Evolutionary conservation across 23 tunicate genomes (phyloP).

Genomic region (Halocynthia roretzi): DNA sequence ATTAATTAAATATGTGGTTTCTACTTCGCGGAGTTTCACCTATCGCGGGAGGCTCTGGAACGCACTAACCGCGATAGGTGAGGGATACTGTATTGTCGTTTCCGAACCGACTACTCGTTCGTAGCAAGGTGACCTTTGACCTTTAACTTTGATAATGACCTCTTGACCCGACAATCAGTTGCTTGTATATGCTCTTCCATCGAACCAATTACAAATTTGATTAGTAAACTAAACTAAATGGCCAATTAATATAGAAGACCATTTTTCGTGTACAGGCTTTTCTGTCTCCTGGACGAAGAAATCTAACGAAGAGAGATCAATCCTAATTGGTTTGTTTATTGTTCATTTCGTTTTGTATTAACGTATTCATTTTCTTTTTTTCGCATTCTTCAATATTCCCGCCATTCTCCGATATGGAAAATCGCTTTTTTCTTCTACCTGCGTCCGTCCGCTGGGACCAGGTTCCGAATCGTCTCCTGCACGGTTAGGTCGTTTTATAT

Average conservation of each 20-base stretch:
- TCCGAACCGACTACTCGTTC: too few species aligned
- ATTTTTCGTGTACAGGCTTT: conserved; percentile 61
- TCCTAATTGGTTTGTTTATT: conserved; percentile 56
- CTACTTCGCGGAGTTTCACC: too few species aligned
- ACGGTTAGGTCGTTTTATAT: not conserved
- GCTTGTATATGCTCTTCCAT: too few species aligned
- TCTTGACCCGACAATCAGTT: too few species aligned
- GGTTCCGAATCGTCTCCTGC: not conserved
- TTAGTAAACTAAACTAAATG: too few species aligned
- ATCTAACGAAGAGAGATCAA: conserved; percentile 58
- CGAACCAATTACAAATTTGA: too few species aligned
- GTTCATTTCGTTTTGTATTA: not conserved
- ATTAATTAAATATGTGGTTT: too few species aligned
- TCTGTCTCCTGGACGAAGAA: conserved; percentile 84
- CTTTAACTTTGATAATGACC: too few species aligned
- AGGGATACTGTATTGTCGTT: conserved; percentile 1
- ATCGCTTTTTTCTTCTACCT: not conserved
- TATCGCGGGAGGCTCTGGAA: too few species aligned
- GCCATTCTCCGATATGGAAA: too few species aligned
- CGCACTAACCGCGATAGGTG: too few species aligned
- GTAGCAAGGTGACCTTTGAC: too few species aligned
- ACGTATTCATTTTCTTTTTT: not conserved
- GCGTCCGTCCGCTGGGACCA: not conserved
- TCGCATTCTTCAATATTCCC: not conserved
- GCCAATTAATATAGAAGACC: not conserved